These are phyloP conservation scores for Odontocerum albicorne DNA, from an alignment of 2,888 invertebrate genomes.

Conservation along the genomic window DNA sequence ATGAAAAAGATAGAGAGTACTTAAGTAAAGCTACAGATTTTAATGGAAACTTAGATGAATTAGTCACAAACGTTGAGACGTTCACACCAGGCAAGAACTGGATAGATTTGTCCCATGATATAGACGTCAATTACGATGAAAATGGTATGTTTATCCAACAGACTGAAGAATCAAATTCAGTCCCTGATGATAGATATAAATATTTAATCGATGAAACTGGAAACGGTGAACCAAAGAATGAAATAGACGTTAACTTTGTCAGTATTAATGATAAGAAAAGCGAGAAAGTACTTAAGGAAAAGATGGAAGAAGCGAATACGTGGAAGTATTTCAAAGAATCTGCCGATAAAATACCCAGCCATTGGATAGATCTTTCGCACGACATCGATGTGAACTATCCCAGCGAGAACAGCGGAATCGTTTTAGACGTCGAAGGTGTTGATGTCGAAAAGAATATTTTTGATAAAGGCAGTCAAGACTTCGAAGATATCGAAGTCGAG, in stretches of 20 bases:
- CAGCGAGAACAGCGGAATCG: constrained; percentile 17
- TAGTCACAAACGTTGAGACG: neutral
- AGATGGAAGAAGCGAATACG: constrained; percentile 21
- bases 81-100: constrained; percentile 33
- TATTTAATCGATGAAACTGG: constrained; percentile 7
- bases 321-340: constrained; percentile 26
- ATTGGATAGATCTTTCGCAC: constrained; percentile 47
- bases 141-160: constrained; percentile 10
- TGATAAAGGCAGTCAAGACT: constrained; percentile 18
- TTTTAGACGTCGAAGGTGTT: constrained; percentile 31
- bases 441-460: constrained; percentile 32
- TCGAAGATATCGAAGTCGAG: constrained; percentile 19
- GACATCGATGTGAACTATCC: constrained; percentile 50
- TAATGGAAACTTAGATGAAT: constrained; percentile 15
- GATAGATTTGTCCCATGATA: constrained; percentile 49
- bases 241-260: neutral
- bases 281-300: constrained; percentile 2
- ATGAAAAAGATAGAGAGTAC: constrained; percentile 8
- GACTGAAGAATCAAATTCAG: neutral
- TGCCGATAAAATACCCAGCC: constrained; percentile 15
- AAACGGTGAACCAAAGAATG: constrained; percentile 12
- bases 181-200: constrained; percentile 7
- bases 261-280: constrained; percentile 6
- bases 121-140: constrained; percentile 45
- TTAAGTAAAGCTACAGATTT: constrained; percentile 16